A percentile compares a stretch with the other conserved stretches of the same genome.
These are phyloP conservation scores for Orchestes rusci DNA, from an alignment of 2,888 invertebrate species.

Conservation along the genomic window DNA sequence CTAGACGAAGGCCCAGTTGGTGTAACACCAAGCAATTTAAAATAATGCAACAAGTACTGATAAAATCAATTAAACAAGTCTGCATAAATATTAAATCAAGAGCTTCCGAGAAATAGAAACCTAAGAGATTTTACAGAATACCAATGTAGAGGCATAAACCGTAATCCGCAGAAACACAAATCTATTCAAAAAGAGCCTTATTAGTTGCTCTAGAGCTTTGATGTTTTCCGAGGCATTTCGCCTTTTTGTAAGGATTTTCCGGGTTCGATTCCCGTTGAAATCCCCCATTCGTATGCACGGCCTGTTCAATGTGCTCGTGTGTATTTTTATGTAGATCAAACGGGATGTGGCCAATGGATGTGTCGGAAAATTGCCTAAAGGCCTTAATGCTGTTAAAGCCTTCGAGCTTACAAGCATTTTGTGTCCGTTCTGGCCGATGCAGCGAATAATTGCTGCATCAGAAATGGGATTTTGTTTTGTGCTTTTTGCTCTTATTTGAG, in stretches of 20 bases:
- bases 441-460: slow-evolving; percentile 13
- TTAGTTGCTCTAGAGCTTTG: not conserved
- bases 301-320: slow-evolving; percentile 12
- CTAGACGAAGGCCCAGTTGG: no score
- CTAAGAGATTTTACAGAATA: no score
- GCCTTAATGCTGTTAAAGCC: slow-evolving; percentile 22
- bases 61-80: no score
- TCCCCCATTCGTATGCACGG: slow-evolving; percentile 18
- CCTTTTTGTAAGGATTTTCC: slow-evolving; percentile 7
- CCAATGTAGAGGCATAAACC: no score
- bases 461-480: slow-evolving; percentile 6
- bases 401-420: slow-evolving; percentile 14
- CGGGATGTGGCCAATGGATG: slow-evolving; percentile 16
- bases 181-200: no score
- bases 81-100: no score
- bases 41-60: no score
- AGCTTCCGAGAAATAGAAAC: no score
- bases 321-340: slow-evolving; percentile 20
- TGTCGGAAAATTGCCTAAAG: slow-evolving; percentile 23
- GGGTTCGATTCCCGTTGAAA: slow-evolving; percentile 9
- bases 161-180: no score
- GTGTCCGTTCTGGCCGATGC: slow-evolving; percentile 8
- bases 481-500: not conserved
- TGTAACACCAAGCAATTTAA: no score
- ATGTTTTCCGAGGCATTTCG: not conserved